These are phyloP conservation scores for Andrena haemorrhoa DNA, from an alignment of 2,888 invertebrate species.

Conservation along the genomic window DNA sequence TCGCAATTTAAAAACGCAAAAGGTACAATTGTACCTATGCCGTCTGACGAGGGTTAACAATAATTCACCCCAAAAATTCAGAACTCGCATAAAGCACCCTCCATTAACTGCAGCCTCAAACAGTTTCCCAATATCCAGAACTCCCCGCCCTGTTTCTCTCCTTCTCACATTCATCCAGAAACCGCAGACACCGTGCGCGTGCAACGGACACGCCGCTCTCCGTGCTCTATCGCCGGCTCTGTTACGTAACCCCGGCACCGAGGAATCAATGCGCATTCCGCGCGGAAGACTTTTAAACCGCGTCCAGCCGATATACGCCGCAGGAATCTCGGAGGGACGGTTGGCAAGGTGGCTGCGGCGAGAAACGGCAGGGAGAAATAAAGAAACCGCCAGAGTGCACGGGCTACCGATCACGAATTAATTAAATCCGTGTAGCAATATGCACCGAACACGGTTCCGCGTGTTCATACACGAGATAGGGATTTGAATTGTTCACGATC, in stretches of 20 bases:
- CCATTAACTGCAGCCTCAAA: too few relatives aligned
- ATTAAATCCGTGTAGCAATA: slow-evolving; percentile 80
- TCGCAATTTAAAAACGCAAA: too few relatives aligned
- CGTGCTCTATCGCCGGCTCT: neutral
- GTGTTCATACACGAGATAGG: slow-evolving; percentile 78
- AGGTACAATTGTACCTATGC: too few relatives aligned
- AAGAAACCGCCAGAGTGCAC: slow-evolving; percentile 54
- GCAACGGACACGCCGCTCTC: slow-evolving; percentile 2
- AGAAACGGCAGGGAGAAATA: slow-evolving; percentile 31
- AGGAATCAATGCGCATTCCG: slow-evolving; percentile 25
- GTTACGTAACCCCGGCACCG: slow-evolving; percentile 20
- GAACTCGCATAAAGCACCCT: too few relatives aligned
- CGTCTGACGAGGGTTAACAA: too few relatives aligned
- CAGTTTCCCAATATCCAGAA: too few relatives aligned
- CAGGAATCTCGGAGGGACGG: slow-evolving; percentile 34
- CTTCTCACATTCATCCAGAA: too few relatives aligned
- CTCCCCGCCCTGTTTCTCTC: neutral
- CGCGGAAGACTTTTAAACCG: slow-evolving; percentile 36
- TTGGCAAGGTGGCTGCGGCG: slow-evolving; percentile 41
- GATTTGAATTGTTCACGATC: slow-evolving; percentile 82
- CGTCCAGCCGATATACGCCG: neutral
- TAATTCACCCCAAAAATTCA: too few relatives aligned
- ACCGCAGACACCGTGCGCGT: too few relatives aligned
- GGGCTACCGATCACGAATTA: slow-evolving; percentile 81
- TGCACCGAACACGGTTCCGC: slow-evolving; percentile 75